phyloP scores from a whole-genome alignment of 2,888 invertebrate species.

The Tridacna gigas region DNA sequence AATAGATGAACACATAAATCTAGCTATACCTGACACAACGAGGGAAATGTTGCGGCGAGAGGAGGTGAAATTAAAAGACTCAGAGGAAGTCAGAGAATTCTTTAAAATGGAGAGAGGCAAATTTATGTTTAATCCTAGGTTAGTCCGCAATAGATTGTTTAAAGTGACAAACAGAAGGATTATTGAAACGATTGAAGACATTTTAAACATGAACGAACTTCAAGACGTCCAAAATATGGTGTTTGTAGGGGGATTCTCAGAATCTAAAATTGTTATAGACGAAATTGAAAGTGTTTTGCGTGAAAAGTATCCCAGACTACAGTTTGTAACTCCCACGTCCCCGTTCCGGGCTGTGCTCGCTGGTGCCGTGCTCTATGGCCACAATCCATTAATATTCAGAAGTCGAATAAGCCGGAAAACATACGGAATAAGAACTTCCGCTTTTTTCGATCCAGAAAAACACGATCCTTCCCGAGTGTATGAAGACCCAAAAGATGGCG shows the following conservation, averaged over 20 bases:
- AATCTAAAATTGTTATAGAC: slow-evolving; percentile 50
- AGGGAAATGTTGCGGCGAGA: slow-evolving; percentile 10
- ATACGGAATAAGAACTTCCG: slow-evolving; percentile 13
- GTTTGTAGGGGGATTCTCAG: slow-evolving; percentile 55
- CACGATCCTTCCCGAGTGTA: slow-evolving; percentile 5
- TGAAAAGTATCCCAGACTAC: slow-evolving; percentile 18
- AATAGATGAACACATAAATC: slow-evolving; percentile 27
- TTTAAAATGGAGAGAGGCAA: slow-evolving; percentile 24
- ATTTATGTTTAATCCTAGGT: slow-evolving; percentile 36
- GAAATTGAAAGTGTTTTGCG: slow-evolving; percentile 31
- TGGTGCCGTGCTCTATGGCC: slow-evolving; percentile 57
- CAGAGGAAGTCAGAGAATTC: not conserved
- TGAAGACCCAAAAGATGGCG: not conserved
- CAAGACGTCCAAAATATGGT: slow-evolving; percentile 31
- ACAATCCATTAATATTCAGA: slow-evolving; percentile 45
- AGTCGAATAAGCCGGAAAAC: slow-evolving; percentile 46
- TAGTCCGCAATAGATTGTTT: slow-evolving; percentile 39
- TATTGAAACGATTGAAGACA: slow-evolving; percentile 14
- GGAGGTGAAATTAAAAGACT: slow-evolving; percentile 28
- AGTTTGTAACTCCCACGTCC: slow-evolving; percentile 48
- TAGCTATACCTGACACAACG: slow-evolving; percentile 30
- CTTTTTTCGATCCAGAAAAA: slow-evolving; percentile 12
- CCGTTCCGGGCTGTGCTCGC: slow-evolving; percentile 49
- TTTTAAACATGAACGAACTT: slow-evolving; percentile 15
- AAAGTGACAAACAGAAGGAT: slow-evolving; percentile 33